Percentiles rank a stretch among this genome's conserved stretches.
phyloP scores from a whole-genome alignment of 2,113 vertebrate species.

The Neolamprologus ventralis region DNA sequence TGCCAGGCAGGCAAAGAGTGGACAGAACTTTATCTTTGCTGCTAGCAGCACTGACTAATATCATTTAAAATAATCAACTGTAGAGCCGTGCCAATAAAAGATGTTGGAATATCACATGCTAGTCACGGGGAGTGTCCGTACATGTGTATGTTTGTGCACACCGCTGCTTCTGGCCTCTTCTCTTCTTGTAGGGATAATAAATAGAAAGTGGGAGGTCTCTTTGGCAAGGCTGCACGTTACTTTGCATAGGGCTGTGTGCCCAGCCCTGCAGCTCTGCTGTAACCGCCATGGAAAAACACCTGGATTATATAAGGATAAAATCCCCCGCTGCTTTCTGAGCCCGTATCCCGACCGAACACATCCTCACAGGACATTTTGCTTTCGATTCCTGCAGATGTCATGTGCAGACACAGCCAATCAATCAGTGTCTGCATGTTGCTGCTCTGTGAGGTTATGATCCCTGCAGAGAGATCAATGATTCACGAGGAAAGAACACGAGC shows the following conservation, averaged over 20 bases:
- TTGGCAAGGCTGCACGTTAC: slow-evolving; percentile 50
- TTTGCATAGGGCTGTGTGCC: slow-evolving; percentile 75
- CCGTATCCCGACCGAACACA: not conserved
- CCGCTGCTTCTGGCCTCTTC: not conserved
- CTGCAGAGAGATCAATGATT: not conserved
- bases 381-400: not conserved
- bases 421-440: not conserved
- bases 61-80: not conserved
- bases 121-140: not conserved
- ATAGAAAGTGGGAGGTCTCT: slow-evolving; percentile 40
- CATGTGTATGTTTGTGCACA: not conserved
- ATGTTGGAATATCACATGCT: not conserved
- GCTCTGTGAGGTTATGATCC: not conserved
- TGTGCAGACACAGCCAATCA: not conserved
- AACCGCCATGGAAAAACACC: slow-evolving; percentile 79
- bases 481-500: not conserved
- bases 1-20: not conserved
- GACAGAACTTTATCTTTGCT: not conserved
- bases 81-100: not conserved
- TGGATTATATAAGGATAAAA: slow-evolving; percentile 71
- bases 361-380: not conserved
- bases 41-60: not conserved
- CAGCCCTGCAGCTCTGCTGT: slow-evolving; percentile 64
- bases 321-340: not conserved
- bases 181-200: not conserved